phyloP scores from a whole-genome alignment of 2,113 vertebrate genomes.

The Orientallactaga bullata region DNA sequence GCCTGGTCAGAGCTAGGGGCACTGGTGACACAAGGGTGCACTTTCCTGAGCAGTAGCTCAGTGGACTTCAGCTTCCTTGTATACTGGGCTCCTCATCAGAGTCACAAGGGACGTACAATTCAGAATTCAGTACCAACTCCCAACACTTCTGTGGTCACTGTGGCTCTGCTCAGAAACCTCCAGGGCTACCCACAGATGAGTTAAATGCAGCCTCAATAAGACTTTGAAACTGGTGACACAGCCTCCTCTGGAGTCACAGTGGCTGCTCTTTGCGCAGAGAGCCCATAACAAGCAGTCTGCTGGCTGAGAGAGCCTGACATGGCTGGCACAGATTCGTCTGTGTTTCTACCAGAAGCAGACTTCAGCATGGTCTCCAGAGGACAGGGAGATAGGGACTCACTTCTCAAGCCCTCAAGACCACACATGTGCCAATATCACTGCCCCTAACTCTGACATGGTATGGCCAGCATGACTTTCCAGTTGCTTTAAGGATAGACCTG shows the following conservation, averaged over 20 bases:
- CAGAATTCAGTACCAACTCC: neutral
- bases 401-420: neutral
- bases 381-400: neutral
- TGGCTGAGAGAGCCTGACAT: too few relatives aligned
- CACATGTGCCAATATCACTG: neutral
- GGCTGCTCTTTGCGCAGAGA: neutral
- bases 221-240: neutral
- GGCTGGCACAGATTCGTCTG: neutral
- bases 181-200: neutral
- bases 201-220: neutral
- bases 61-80: neutral
- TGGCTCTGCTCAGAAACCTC: neutral
- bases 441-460: rapidly evolving
- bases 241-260: neutral
- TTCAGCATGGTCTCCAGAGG: neutral
- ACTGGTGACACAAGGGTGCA: neutral
- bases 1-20: neutral
- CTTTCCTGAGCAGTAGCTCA: neutral
- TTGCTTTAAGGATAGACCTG: neutral
- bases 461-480: neutral
- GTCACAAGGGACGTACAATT: neutral
- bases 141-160: neutral
- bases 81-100: too few relatives aligned
- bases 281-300: too few relatives aligned
- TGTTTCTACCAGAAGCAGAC: neutral